A percentile compares a stretch with the other conserved stretches of the same genome.
Evolutionary conservation across 2,113 vertebrate genomes (phyloP).

Genomic region (Hydropotes inermis): DNA sequence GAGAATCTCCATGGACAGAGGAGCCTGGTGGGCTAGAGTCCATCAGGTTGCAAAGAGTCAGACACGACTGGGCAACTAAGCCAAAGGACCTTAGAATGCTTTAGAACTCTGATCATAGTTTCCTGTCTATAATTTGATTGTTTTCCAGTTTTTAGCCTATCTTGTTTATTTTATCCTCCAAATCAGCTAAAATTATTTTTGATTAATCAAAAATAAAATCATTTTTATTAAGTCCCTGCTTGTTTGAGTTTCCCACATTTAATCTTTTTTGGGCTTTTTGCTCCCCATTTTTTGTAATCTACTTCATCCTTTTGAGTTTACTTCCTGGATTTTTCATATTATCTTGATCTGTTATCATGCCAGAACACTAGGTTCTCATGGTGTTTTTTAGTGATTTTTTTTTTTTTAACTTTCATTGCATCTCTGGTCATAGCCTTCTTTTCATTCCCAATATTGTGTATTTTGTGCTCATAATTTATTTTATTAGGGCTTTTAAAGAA

Average conservation of each 20-base stretch:
- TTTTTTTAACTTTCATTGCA: not conserved
- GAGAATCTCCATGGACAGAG: not conserved
- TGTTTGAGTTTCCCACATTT: not conserved
- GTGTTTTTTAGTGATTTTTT: not conserved
- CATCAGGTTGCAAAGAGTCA: not conserved
- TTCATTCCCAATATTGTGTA: not conserved
- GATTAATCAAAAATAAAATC: not conserved
- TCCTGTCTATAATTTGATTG: not conserved
- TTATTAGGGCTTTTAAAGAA: constrained; percentile 10
- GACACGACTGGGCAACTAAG: not conserved
- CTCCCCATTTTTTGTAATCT: not conserved
- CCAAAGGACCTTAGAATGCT: not conserved
- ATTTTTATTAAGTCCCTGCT: not conserved
- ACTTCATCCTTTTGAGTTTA: not conserved
- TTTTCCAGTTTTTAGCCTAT: not conserved
- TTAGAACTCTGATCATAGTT: not conserved
- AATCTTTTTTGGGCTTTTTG: not conserved
- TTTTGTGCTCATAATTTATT: not conserved
- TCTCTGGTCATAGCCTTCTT: not conserved
- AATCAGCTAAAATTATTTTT: not conserved
- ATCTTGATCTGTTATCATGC: not conserved
- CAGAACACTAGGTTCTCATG: not conserved
- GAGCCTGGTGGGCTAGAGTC: not conserved
- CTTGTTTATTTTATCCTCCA: not conserved
- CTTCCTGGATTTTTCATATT: not conserved